Percentiles rank a stretch among this genome's conserved stretches.
These are phyloP conservation scores for Epirrhoe alternata DNA, from an alignment of 2,888 invertebrate species.

Conservation along the genomic window DNA sequence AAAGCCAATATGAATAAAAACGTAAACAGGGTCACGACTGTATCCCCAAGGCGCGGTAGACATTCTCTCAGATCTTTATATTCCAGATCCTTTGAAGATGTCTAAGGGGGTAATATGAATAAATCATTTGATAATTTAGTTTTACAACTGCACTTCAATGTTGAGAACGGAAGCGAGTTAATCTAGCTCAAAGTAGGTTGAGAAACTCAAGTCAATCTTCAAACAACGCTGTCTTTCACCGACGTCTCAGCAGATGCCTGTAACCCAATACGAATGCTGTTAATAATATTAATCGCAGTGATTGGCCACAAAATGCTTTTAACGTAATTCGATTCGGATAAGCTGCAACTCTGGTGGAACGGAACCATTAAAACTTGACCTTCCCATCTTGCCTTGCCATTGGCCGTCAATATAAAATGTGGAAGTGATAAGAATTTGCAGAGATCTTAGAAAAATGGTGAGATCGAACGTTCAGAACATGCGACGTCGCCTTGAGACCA, in stretches of 20 bases:
- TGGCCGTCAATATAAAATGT: slow-evolving; percentile 48
- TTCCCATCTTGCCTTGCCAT: slow-evolving; percentile 53
- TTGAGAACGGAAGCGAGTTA: slow-evolving; percentile 27
- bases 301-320: slow-evolving; percentile 81
- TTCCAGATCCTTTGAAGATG: too few relatives aligned
- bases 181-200: slow-evolving; percentile 29
- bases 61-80: too few relatives aligned
- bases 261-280: slow-evolving; percentile 71
- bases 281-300: slow-evolving; percentile 79
- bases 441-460: slow-evolving; percentile 67
- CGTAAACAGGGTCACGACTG: too few relatives aligned
- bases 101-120: neutral
- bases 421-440: slow-evolving; percentile 56
- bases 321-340: slow-evolving; percentile 81
- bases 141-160: slow-evolving; percentile 9
- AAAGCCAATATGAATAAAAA: too few relatives aligned
- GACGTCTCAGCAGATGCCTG: slow-evolving; percentile 56
- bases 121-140: neutral
- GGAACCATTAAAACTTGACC: slow-evolving; percentile 66
- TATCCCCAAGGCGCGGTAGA: too few relatives aligned
- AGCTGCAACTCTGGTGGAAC: slow-evolving; percentile 74
- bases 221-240: slow-evolving; percentile 41
- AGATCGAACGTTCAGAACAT: slow-evolving; percentile 59
- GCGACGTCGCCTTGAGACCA: slow-evolving; percentile 77
- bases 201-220: slow-evolving; percentile 21